Evolutionary conservation across 1,140 invertebrate genomes (phyloP).

Genomic region (Sinonovacula constricta): DNA sequence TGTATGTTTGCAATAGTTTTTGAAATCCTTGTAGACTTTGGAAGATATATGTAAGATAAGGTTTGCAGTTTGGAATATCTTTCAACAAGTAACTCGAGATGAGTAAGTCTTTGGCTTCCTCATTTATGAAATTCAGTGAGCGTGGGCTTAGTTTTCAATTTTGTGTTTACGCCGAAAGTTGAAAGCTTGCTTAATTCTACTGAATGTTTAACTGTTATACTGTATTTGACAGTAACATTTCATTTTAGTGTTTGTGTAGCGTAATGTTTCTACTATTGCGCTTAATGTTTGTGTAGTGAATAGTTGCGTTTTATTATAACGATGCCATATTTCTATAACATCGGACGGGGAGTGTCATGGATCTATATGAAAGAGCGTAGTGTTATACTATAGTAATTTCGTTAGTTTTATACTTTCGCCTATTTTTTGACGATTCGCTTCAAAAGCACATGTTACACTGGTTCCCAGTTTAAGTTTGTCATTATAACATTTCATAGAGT

Average conservation of each 20-base stretch:
- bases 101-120: constrained; percentile 4
- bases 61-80: constrained; percentile 1
- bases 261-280: too few species aligned
- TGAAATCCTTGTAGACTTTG: constrained; percentile 4
- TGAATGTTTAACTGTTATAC: constrained; percentile 4
- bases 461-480: too few species aligned
- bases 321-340: constrained; percentile 4
- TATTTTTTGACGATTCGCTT: too few species aligned
- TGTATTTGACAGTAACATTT: constrained; percentile 5
- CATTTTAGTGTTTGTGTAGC: constrained; percentile 5
- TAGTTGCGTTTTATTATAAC: constrained; percentile 4
- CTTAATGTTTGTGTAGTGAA: constrained; percentile 4
- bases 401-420: constrained; percentile 4
- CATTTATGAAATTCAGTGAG: constrained; percentile 4
- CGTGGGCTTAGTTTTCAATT: constrained; percentile 4
- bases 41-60: constrained; percentile 4
- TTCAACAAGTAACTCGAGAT: constrained; percentile 4
- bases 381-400: constrained; percentile 5
- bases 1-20: constrained; percentile 4
- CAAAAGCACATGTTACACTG: too few species aligned
- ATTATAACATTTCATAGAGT: too few species aligned
- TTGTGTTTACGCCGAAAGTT: neutral
- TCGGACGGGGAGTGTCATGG: constrained; percentile 2
- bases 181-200: constrained; percentile 1
- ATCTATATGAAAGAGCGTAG: too few species aligned